Evolutionary conservation across 2,888 invertebrate genomes (phyloP), one percentile per base, ranked within the genome.

Genomic region (Pseudoips prasinana): DNA sequence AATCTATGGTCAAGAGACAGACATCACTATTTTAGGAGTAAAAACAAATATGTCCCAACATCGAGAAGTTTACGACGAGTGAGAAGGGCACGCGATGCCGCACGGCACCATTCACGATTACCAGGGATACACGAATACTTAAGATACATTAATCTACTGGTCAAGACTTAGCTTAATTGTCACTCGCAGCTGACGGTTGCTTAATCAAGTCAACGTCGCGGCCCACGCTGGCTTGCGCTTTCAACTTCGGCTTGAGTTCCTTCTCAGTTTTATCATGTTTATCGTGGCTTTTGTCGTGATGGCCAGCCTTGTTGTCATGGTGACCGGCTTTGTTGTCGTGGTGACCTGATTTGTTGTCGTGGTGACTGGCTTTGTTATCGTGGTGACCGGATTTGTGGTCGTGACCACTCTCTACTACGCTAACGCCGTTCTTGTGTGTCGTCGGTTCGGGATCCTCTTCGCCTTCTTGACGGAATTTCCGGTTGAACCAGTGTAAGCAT

Each of bases 401-500:
- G 44, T 74, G 76, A 7, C 75, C 77, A 34, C 73, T 59, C 46
- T 81, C 86, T 47, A 90, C 89, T 50, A 83, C 89, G 78, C 76
- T 90, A 50, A 75, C 90, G 54, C 75, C 76, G 48, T 77, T 74
- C 61, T 84, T 84, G 55, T 73, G 91, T 22, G 90, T 82, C 22
- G 85, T 76, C 22, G 65, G 82, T 52, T 80, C 67, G 26, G 75
- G 69, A 55, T 84, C 75, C 34, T 85, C 82, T 34, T 82, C 83
- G 3, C 77, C 69, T 43, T 87, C 83, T 39, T 76, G 75, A 1
- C 81, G 81, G 58, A 77, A 89, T 57, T 73, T 87, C 47, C 80
- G 85, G 73, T 83, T 89, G 76, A 71, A 87, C 85, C 91, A 92
- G 64, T 92, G 92, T 48, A 94, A 90, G 69, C 93, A 93, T 58